Evolutionary conservation across 1,140 invertebrate genomes (phyloP), one percentile per base, ranked within the genome.

Genomic region (Cotesia vestalis): DNA sequence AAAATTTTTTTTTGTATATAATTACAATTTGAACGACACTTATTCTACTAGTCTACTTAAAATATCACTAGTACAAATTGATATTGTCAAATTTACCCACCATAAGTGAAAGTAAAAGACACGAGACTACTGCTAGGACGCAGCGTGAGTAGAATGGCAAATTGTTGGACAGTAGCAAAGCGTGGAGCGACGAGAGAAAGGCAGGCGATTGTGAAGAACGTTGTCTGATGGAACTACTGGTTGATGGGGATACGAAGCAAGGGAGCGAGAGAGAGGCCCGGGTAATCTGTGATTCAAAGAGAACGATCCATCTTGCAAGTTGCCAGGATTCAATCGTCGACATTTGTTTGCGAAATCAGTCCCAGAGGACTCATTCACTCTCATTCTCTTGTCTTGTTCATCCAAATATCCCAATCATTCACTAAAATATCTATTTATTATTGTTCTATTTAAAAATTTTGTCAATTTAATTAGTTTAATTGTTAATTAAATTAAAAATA

Each of bases 261-360:
- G 40, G 72, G 75, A 62, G 66, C 53, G 72, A 73, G 71, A 61
- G 68, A 77, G 59, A 64, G 72, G 35, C 76, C 78, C 78, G 77
- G 77, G 80, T 83, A 83, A 86, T 86, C 81, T 85, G 84, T 82
- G 82, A 84, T 85, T 86, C 84, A 85, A 86, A 86, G 83, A 81
- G 80, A 83, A 73, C 82, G 81, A 85, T 85, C 83, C 84, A 84
- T 85, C 85, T 86, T 86, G 80, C 78, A 75, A 83, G 79, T 83
- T 84, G 83, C 83, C 84, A 85, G 80, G 78, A 84, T 85, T 85
- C 83, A 85, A 86, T 86, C 82, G 83, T 80, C 82, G 83, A 80
- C 81, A 86, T 85, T 86, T 85, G 85, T 84, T 85, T 85, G 83
- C 81, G 77, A 82, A 85, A 85, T 84, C 84, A 85, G 83, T 83